Base-by-base conservation (phyloP, 2,888 invertebrate species). In the Protophormia terraenovae region DNA sequence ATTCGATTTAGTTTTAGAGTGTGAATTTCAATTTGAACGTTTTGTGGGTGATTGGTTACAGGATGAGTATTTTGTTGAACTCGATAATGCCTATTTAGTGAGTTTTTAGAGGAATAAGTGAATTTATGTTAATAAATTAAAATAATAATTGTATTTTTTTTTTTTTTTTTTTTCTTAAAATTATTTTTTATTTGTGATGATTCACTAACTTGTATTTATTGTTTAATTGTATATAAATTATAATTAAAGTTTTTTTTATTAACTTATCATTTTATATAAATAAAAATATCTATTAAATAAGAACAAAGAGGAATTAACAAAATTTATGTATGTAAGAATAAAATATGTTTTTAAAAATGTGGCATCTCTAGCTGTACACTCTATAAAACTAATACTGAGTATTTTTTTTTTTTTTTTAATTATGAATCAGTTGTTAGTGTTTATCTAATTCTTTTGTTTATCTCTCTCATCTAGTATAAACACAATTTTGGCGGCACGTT, bases 41-140 rank as follows among this genome's bases (percentile, higher is more conserved):
- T 92, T 90, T 78, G 81, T 87, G 75, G 92, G 91, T 69, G 89
- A 89, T 88, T 92, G 92, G 91, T 89, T 92, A 73, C 84, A 89
- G 71, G 91, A 92, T 85, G 89, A 92, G 87, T 91, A 92, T 87
- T 91, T 91, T 88, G 83, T 88, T 60, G 89, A 91, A 88, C 90
- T 91, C 81, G 87, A 79, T 24, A 87, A 89, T 82, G 90, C 90
- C 87, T 91, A 89, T 87, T 87, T 90, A 88, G 91, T 92, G 89
- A 92, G 91, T 90, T 50, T 0, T 12, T 55, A 62, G 32, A 41
- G 1, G 16, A n/a, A 50, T 16, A 16, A 58, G 35, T 8, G 10
- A 10, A 10, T 10, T 35, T 35, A n/a, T n/a, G n/a, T n/a, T n/a
- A n/a, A 35, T 35, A 35, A 8, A 8, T 6, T 35, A 2, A 6